A percentile compares a stretch with the other conserved stretches of the same genome.
phyloP scores from a whole-genome alignment of 2,888 invertebrate species.

The Carabus problematicus region DNA sequence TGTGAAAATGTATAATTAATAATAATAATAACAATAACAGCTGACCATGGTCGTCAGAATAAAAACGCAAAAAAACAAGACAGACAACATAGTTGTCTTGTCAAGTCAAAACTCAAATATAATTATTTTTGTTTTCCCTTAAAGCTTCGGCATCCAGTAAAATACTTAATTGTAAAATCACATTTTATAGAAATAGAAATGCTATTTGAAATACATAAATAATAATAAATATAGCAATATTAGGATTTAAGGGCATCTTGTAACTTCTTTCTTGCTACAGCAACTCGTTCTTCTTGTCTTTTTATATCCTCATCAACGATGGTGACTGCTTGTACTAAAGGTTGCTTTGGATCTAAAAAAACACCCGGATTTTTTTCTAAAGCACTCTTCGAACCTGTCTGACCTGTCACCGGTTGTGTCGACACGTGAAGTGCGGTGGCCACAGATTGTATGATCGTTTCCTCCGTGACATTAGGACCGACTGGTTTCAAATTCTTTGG shows the following conservation, averaged over 20 bases:
- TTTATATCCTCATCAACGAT: slow-evolving; percentile 94
- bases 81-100: too few species aligned
- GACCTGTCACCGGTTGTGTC: slow-evolving; percentile 88
- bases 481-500: slow-evolving; percentile 83
- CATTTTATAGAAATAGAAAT: slow-evolving; percentile 15
- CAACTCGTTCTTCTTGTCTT: slow-evolving; percentile 91
- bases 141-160: too few species aligned
- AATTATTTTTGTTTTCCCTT: too few species aligned
- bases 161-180: slow-evolving; percentile 26
- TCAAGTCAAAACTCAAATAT: too few species aligned
- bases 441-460: slow-evolving; percentile 89
- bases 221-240: neutral
- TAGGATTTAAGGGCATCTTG: slow-evolving; percentile 68
- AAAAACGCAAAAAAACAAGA: too few species aligned
- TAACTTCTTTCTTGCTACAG: slow-evolving; percentile 82
- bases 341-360: slow-evolving; percentile 95
- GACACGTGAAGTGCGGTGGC: slow-evolving; percentile 95
- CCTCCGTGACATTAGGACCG: slow-evolving; percentile 86
- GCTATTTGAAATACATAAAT: too few species aligned
- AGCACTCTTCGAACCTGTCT: slow-evolving; percentile 81
- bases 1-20: too few species aligned
- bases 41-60: too few species aligned
- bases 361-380: slow-evolving; percentile 93
- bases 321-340: slow-evolving; percentile 88
- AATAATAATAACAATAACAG: too few species aligned